Percentiles rank a stretch among this genome's conserved stretches.
These are phyloP conservation scores for Leptobrachium leishanense DNA, from an alignment of 2,113 vertebrate species.

Conservation along the genomic window DNA sequence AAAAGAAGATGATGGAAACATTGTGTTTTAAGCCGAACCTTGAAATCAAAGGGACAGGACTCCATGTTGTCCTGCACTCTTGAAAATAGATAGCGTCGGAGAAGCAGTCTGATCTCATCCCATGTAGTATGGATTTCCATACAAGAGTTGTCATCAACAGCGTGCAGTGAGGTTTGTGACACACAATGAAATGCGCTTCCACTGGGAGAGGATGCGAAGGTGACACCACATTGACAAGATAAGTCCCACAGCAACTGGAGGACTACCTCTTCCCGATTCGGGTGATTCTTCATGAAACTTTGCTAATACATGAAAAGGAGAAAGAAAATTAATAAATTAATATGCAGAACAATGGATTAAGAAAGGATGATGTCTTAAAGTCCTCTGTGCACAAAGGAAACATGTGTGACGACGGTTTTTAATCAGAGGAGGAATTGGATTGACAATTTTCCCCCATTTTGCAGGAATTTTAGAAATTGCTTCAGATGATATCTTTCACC, in stretches of 20 bases:
- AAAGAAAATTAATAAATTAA: background rate
- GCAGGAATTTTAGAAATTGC: no score
- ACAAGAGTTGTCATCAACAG: constrained; percentile 75
- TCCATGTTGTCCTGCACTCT: constrained; percentile 67
- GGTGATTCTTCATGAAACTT: constrained; percentile 70
- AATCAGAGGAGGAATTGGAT: no score
- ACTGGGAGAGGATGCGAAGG: constrained; percentile 72
- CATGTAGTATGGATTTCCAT: constrained; percentile 79
- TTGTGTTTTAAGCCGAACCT: constrained; percentile 66
- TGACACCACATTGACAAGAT: constrained; percentile 77
- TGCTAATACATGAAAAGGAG: constrained; percentile 57
- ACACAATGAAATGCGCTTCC: constrained; percentile 60
- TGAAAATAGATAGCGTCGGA: constrained; percentile 80
- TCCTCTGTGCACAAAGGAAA: no score
- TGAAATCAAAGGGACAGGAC: constrained; percentile 55
- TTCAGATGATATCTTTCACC: no score
- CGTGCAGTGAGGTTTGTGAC: constrained; percentile 71
- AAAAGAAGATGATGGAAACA: constrained; percentile 82
- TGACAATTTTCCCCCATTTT: no score
- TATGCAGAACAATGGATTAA: no score
- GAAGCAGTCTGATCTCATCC: constrained; percentile 82
- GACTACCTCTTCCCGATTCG: constrained; percentile 78
- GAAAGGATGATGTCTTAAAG: no score
- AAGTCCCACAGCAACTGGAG: constrained; percentile 84
- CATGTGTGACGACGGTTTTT: no score